Base-by-base conservation (phyloP, 92 coral and sea anemone genomes). In the Blastomussa wellsi region DNA sequence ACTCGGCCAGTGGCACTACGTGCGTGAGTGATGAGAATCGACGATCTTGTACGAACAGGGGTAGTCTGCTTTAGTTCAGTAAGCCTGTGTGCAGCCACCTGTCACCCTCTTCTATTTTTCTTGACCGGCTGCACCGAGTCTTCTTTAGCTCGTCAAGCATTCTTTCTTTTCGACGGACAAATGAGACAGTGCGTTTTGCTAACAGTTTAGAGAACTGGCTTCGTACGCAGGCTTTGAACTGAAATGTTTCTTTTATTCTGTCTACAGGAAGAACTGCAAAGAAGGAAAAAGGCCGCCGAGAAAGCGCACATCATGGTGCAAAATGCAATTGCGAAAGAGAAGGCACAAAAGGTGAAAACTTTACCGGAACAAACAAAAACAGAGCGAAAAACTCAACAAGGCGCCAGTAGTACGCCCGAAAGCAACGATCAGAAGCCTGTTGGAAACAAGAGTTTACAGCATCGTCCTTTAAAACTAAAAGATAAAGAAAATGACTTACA, bases 391-490 rank as follows among this genome's bases (percentile, higher is more conserved):
- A 0, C 60, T 5, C 72, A 59, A 53, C 62, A 59, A 19, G 52
- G 16, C n/a, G 28, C 11, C 47, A 70, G 44, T 70, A 28, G 11
- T 16, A 29, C 26, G 17, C n/a, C 48, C 7, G 7, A 17, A 15
- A 57, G 51, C 71, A 77, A 28, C 48, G 88, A 89, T 66, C 80
- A 87, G 17, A 66, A 87, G 67, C 28, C 81, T 66, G 87, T 68
- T 49, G 82, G 76, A n/a, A 89, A 89, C 66, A 86, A 76, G 67
- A 89, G 81, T 10, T 76, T 89, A 44, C 83, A 91, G 68, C 97
- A 88, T 57, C 86, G 97, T 53, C 93, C 97, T 20, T 65, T 94
- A 41, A 94, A 94, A 74, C 83, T 89, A 35, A 94, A 94, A 76
- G 85, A 83, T 42, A 91, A 93, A 68, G 97, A 93, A 55, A 87